Conservation (phyloP, 2,888 invertebrate species). For the Boloria selene region DNA sequence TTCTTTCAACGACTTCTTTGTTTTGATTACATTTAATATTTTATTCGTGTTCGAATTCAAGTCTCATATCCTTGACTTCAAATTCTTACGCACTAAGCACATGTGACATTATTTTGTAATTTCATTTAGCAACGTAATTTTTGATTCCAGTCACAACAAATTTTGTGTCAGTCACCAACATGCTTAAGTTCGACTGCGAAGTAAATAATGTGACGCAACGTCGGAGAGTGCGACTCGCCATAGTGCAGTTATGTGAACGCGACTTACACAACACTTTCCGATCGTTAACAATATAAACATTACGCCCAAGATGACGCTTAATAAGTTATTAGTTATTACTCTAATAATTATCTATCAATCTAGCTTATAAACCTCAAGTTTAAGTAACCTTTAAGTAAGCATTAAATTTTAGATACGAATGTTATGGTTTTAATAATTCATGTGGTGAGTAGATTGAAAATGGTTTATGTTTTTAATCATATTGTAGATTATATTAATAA, state of each 20-base stretch:
- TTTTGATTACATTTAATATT: too few species aligned
- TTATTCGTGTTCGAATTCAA: background rate
- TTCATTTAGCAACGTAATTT: conserved; percentile 1
- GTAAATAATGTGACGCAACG: conserved; percentile 41
- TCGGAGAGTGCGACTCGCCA: conserved; percentile 35
- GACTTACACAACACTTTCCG: conserved; percentile 44
- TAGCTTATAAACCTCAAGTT: too few species aligned
- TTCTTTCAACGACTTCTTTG: too few species aligned
- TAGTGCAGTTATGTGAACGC: conserved; percentile 45
- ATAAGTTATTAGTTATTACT: too few species aligned
- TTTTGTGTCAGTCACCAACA: conserved; percentile 17
- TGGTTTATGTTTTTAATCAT: too few species aligned
- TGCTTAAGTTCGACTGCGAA: conserved; percentile 17
- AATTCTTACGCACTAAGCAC: background rate
- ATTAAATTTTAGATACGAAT: too few species aligned
- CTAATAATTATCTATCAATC: too few species aligned
- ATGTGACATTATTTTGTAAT: background rate
- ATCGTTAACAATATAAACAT: conserved; percentile 33
- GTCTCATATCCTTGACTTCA: background rate
- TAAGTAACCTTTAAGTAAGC: too few species aligned
- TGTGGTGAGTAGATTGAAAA: too few species aligned
- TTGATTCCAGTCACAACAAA: conserved; percentile 26
- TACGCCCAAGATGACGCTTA: background rate
- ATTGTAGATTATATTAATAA: too few species aligned
- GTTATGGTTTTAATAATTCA: too few species aligned